Percentiles rank a stretch among this genome's conserved stretches.
These are phyloP conservation scores for Ricordea florida DNA, from an alignment of 92 coral and sea anemone genomes.

Conservation along the genomic window DNA sequence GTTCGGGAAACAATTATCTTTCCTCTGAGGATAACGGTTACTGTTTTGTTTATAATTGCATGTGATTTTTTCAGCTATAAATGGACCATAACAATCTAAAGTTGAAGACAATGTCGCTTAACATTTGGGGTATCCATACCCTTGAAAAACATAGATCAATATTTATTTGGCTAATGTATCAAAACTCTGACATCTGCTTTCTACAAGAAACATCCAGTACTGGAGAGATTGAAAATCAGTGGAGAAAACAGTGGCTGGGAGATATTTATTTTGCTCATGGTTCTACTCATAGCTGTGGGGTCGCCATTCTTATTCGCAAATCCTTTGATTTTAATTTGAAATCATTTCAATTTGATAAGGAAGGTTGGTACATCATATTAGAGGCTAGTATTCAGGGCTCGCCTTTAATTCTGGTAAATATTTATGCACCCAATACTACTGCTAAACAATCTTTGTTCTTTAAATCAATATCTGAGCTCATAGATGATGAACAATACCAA, in stretches of 20 bases:
- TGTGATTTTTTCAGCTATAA: background rate
- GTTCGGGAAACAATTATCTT: background rate
- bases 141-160: constrained; percentile 33
- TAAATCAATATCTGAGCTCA: background rate
- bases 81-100: constrained; percentile 1
- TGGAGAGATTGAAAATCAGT: constrained; percentile 10
- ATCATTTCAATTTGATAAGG: background rate
- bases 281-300: constrained; percentile 43
- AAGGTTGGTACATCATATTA: constrained; percentile 30
- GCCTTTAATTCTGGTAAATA: constrained; percentile 28
- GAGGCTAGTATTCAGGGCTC: constrained; percentile 30
- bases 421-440: constrained; percentile 39
- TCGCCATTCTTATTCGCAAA: constrained; percentile 2
- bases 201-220: constrained; percentile 58
- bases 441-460: constrained; percentile 14
- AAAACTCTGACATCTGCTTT: constrained; percentile 32
- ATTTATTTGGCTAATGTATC: constrained; percentile 36
- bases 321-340: constrained; percentile 28
- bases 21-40: background rate
- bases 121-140: constrained; percentile 56
- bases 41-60: background rate
- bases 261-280: constrained; percentile 51
- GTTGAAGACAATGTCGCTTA: constrained; percentile 24
- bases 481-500: background rate
- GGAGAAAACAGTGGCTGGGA: constrained; percentile 51